Evolutionary conservation across 2,113 vertebrate species (phyloP).

Genomic region (Seriola quinqueradiata): DNA sequence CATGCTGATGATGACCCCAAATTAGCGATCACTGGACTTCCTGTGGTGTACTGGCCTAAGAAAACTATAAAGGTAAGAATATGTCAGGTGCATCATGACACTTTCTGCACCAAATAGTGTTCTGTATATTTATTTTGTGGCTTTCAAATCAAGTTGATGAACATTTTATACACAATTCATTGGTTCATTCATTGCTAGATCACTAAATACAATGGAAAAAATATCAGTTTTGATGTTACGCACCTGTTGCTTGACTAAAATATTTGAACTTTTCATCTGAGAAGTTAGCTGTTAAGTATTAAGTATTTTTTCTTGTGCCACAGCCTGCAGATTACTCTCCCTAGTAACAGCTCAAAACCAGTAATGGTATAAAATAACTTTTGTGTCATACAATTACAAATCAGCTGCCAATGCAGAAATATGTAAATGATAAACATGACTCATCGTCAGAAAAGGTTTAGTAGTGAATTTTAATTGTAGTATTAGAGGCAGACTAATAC

Average conservation of each 20-base stretch:
- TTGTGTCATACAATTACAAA: too few species aligned
- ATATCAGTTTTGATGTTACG: neutral
- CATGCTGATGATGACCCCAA: constrained; percentile 93
- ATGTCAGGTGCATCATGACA: neutral
- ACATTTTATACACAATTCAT: neutral
- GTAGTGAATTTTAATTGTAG: too few species aligned
- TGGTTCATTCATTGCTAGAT: neutral
- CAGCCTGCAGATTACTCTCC: too few species aligned
- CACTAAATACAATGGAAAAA: neutral
- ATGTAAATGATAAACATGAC: too few species aligned
- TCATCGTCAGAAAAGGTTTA: too few species aligned
- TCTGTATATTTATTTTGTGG: neutral
- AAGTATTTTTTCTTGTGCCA: too few species aligned
- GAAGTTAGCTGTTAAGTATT: too few species aligned
- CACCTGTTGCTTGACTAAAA: neutral
- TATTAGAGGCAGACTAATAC: too few species aligned
- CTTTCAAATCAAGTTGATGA: neutral
- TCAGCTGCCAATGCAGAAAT: too few species aligned
- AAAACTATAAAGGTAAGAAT: constrained; percentile 90
- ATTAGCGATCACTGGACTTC: constrained; percentile 92
- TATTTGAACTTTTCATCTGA: too few species aligned
- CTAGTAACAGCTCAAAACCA: too few species aligned
- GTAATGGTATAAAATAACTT: too few species aligned
- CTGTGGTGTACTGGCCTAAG: constrained; percentile 95
- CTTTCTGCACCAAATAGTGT: neutral